Percentiles rank a stretch among this genome's conserved stretches.
phyloP scores from a whole-genome alignment of 1,140 invertebrate species.

The Rhagoletis pomonella region DNA sequence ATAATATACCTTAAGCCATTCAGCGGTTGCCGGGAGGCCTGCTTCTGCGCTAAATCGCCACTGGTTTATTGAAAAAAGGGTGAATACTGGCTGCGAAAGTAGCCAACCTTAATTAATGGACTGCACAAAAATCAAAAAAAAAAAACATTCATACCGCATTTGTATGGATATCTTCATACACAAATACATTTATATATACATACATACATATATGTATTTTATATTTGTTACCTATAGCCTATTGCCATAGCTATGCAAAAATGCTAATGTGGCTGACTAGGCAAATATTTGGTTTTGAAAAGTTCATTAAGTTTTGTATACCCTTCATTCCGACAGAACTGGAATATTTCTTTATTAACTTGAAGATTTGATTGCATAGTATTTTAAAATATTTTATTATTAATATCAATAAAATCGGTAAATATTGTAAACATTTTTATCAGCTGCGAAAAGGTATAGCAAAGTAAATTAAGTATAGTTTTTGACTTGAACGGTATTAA shows the following conservation, averaged over 20 bases:
- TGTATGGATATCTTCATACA: background rate
- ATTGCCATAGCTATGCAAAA: no score
- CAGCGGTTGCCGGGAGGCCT: background rate
- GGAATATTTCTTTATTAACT: no score
- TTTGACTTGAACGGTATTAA: background rate
- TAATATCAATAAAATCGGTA: no score
- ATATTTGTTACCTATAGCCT: background rate
- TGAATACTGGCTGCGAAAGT: background rate
- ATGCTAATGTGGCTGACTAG: background rate
- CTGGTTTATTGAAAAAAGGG: background rate
- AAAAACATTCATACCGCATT: background rate
- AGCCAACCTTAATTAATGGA: background rate
- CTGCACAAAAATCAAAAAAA: slow-evolving; percentile 5
- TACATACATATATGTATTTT: background rate
- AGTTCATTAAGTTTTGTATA: background rate
- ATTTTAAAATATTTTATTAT: no score
- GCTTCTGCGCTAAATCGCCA: background rate
- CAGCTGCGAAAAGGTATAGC: no score
- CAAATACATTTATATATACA: background rate
- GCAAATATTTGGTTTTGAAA: background rate
- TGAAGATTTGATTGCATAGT: no score
- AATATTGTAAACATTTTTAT: no score
- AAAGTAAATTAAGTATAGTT: no score
- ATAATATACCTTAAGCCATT: background rate
- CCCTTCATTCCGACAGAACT: background rate